Conservation (phyloP, 2,113 vertebrate genomes). For the Porphyrio hochstetteri region DNA sequence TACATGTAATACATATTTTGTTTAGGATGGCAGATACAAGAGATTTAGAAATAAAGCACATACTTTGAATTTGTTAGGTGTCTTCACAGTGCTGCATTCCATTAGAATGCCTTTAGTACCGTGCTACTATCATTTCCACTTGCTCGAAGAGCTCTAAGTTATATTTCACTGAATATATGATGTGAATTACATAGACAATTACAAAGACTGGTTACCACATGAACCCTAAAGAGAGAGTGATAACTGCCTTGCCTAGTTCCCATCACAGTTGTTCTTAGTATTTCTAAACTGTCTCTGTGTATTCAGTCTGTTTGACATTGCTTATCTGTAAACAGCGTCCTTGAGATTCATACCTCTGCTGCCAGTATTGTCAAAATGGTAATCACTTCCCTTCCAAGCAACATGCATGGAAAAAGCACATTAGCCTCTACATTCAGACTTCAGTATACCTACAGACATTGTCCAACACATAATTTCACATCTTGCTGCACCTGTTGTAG, state of each 20-base stretch:
- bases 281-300: not conserved
- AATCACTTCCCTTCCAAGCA: not conserved
- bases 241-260: not conserved
- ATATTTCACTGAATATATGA: not conserved
- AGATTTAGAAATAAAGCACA: conserved; percentile 15
- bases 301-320: not conserved
- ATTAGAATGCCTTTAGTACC: not conserved
- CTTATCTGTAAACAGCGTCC: not conserved
- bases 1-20: conserved; percentile 36
- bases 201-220: not conserved
- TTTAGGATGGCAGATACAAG: conserved; percentile 60
- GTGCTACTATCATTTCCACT: not conserved
- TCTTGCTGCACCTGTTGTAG: not conserved
- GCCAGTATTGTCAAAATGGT: not conserved
- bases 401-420: not conserved
- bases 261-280: not conserved
- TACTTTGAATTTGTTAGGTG: conserved; percentile 37
- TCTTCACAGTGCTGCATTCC: conserved; percentile 28
- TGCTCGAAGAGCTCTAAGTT: not conserved
- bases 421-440: not conserved
- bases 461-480: not conserved
- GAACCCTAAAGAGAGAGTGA: not conserved
- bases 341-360: not conserved
- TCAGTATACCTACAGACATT: not conserved
- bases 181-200: not conserved